These are phyloP conservation scores for Platynereis dumerilii DNA, from an alignment of 2,888 invertebrate genomes.

Conservation along the genomic window DNA sequence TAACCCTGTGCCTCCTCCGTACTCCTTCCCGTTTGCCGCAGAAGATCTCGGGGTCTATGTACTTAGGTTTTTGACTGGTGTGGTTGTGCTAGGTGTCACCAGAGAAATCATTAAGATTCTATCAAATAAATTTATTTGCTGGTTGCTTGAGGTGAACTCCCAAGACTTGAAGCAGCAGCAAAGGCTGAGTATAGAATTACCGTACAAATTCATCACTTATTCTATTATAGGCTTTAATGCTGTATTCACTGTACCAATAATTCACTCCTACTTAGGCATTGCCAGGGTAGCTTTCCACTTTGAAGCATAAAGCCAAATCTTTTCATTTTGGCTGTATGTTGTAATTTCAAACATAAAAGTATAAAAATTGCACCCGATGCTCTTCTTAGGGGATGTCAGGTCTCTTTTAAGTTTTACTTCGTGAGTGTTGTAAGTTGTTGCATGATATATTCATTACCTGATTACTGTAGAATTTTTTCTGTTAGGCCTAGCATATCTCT, in stretches of 20 bases:
- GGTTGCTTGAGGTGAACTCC: conserved; percentile 74
- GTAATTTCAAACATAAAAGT: too few relatives aligned
- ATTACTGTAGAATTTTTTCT: too few relatives aligned
- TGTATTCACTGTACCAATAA: conserved; percentile 77
- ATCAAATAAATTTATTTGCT: conserved; percentile 75
- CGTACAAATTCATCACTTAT: conserved; percentile 83
- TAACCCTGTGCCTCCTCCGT: conserved; percentile 70
- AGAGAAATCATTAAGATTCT: conserved; percentile 72
- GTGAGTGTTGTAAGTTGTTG: too few relatives aligned
- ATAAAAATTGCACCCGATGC: too few relatives aligned
- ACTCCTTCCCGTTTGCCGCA: conserved; percentile 78
- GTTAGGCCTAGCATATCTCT: too few relatives aligned
- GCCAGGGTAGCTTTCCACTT: conserved; percentile 67
- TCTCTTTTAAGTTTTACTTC: too few relatives aligned
- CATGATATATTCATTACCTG: too few relatives aligned
- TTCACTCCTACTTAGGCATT: conserved; percentile 78
- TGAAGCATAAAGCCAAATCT: conserved; percentile 19
- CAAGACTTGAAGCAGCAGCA: conserved; percentile 69
- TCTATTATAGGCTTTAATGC: conserved; percentile 81
- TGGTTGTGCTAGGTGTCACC: conserved; percentile 76
- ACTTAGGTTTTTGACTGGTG: conserved; percentile 72
- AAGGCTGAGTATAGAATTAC: conserved; percentile 72
- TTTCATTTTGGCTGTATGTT: too few relatives aligned
- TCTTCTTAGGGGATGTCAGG: too few relatives aligned
- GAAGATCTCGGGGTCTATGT: conserved; percentile 54